Evolutionary conservation across 2,113 vertebrate genomes (phyloP).

Genomic region (Lichenostomus cassidix): DNA sequence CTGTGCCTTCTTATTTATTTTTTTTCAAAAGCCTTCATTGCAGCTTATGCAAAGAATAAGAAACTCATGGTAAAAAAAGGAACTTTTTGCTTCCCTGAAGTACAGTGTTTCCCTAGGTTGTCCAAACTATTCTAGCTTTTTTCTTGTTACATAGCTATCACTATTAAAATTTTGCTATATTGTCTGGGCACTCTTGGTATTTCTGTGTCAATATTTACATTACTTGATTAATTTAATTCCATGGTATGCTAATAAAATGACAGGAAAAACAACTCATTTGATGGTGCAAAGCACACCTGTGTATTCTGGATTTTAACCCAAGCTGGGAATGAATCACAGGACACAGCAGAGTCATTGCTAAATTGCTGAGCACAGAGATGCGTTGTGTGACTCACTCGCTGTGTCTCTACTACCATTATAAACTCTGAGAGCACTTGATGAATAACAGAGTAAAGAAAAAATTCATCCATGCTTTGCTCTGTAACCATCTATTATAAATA

Average conservation of each 20-base stretch:
- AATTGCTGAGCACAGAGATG: constrained; percentile 20
- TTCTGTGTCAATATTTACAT: background rate
- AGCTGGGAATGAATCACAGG: background rate
- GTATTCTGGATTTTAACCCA: background rate
- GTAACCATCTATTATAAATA: constrained; percentile 41
- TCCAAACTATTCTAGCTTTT: background rate
- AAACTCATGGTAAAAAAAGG: background rate
- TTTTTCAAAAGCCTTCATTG: background rate
- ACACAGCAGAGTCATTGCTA: background rate
- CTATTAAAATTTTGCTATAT: background rate
- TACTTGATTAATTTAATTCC: background rate
- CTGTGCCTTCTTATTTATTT: background rate
- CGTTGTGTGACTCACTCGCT: constrained; percentile 17
- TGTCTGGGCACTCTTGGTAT: background rate
- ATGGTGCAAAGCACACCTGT: background rate
- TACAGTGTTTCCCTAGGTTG: background rate
- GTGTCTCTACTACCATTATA: constrained; percentile 41
- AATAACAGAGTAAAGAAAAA: constrained; percentile 48
- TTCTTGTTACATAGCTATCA: background rate
- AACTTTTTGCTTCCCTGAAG: background rate
- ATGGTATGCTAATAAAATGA: background rate
- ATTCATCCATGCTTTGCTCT: constrained; percentile 52
- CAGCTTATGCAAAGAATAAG: background rate
- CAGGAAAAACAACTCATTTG: background rate
- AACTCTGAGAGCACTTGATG: constrained; percentile 34